Percentiles rank a stretch among this genome's conserved stretches.
Conservation (phyloP, 2,797 vertebrate genomes). For the Garrulus glandarius region DNA sequence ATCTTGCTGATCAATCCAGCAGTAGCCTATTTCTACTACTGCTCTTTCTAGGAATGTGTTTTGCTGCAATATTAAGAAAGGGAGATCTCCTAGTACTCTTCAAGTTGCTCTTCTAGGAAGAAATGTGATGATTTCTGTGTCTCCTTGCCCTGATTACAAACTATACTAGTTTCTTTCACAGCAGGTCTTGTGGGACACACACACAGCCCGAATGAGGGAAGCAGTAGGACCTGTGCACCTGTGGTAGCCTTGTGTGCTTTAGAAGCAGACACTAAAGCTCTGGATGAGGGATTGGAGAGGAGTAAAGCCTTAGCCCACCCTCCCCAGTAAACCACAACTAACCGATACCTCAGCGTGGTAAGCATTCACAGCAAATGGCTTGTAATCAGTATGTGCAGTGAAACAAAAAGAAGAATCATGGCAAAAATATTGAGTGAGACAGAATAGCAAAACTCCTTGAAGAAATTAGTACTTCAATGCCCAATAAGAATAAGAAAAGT, state of each 20-base stretch:
- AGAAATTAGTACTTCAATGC: not conserved
- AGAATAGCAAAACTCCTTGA: not conserved
- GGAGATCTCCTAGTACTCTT: not conserved
- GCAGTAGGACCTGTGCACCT: not conserved
- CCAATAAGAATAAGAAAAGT: not conserved
- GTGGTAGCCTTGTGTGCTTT: not conserved
- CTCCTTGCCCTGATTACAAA: not conserved
- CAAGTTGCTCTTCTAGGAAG: not conserved
- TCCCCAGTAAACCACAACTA: not conserved
- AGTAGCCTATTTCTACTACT: not conserved
- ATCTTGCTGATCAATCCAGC: not conserved
- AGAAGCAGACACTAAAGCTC: not conserved
- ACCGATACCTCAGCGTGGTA: not conserved
- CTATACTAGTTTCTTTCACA: not conserved
- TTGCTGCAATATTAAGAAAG: not conserved
- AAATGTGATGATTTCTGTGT: not conserved
- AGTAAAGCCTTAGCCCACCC: not conserved
- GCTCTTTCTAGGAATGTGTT: not conserved
- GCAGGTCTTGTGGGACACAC: too few relatives aligned
- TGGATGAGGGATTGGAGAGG: not conserved
- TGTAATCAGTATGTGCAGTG: not conserved
- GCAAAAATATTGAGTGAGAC: not conserved
- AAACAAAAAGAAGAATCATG: not conserved
- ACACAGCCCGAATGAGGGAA: fast-evolving
- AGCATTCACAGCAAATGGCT: not conserved